Evolutionary conservation across 2,797 vertebrate species (phyloP).

Genomic region (Falco berigora): DNA sequence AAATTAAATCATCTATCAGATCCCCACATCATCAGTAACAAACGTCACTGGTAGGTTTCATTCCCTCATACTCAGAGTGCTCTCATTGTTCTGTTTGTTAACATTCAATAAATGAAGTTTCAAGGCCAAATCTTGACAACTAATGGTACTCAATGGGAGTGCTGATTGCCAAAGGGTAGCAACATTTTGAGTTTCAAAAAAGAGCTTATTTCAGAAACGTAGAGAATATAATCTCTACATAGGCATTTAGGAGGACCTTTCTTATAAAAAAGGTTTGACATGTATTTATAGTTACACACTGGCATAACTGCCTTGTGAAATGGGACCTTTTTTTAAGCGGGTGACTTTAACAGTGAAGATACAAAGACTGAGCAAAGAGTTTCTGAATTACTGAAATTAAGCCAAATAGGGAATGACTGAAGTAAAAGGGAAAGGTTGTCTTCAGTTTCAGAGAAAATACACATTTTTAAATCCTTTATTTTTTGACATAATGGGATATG

Average conservation of each 20-base stretch:
- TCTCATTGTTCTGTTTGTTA: background rate
- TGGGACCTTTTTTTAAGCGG: background rate
- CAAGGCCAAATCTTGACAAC: background rate
- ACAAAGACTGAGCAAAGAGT: background rate
- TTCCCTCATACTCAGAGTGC: background rate
- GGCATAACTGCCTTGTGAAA: background rate
- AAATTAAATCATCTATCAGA: constrained; percentile 41
- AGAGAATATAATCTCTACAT: background rate
- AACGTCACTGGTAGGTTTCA: background rate
- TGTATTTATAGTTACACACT: background rate
- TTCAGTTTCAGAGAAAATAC: background rate
- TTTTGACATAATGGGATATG: background rate
- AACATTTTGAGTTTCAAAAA: background rate
- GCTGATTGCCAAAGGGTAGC: background rate
- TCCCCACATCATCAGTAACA: background rate
- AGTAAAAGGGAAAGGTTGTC: background rate
- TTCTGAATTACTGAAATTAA: background rate
- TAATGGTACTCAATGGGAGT: background rate
- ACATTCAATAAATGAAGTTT: background rate
- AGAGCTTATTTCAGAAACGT: background rate
- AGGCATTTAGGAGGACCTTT: background rate
- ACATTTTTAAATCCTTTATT: background rate
- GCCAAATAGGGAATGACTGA: background rate
- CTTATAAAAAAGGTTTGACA: background rate
- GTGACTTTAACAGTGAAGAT: background rate